Conservation (phyloP, 2,113 vertebrate species). For the Tetraodon nigroviridis region DNA sequence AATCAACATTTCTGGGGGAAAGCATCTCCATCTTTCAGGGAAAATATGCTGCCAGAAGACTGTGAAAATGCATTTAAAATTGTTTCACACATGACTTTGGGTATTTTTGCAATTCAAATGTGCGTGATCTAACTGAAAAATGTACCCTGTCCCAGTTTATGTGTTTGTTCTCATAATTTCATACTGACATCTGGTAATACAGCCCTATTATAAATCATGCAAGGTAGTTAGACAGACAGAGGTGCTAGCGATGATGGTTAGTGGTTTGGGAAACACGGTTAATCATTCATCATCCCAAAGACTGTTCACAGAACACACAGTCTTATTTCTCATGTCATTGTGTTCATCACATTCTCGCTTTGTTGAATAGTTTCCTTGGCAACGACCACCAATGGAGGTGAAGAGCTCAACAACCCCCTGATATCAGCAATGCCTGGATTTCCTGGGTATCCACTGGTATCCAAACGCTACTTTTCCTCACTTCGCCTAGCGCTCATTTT, state of each 20-base stretch:
- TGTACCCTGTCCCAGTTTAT: not conserved
- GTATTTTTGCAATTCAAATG: constrained; percentile 41
- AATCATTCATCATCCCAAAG: constrained; percentile 36
- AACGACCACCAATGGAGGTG: constrained; percentile 7
- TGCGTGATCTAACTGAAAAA: constrained; percentile 5
- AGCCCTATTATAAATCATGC: constrained; percentile 40
- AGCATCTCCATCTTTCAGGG: constrained; percentile 11
- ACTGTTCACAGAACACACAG: constrained; percentile 11
- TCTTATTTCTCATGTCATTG: constrained; percentile 18
- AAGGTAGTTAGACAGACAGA: constrained; percentile 31
- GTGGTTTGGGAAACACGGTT: too few relatives aligned
- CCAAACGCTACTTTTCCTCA: constrained; percentile 8
- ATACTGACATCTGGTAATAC: constrained; percentile 23
- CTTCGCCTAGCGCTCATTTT: constrained; percentile 5
- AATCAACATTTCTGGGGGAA: constrained; percentile 36
- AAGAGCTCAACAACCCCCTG: not conserved
- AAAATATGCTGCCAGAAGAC: not conserved
- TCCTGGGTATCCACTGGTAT: not conserved
- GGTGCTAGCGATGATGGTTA: constrained; percentile 29
- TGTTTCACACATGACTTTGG: not conserved
- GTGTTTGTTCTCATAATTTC: constrained; percentile 18
- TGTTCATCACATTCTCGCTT: constrained; percentile 13
- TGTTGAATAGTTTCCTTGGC: constrained; percentile 7
- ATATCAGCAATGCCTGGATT: constrained; percentile 8
- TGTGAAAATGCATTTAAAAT: not conserved